phyloP scores from a whole-genome alignment of 2,888 invertebrate genomes.

The Xylota sylvarum region DNA sequence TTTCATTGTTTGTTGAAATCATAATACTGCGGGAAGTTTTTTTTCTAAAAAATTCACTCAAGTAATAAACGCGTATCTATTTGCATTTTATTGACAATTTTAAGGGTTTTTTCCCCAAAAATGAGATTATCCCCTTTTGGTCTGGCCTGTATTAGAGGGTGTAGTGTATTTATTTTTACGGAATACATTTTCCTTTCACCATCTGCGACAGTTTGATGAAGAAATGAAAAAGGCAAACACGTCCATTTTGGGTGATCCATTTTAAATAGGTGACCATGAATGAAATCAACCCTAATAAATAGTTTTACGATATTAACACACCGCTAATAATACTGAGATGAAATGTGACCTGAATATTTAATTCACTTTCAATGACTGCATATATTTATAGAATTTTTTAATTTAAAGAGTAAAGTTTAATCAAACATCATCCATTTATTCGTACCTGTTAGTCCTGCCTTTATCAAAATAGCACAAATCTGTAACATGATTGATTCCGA shows the following conservation, averaged over 20 bases:
- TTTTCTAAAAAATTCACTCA: too few species aligned
- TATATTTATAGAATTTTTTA: background rate
- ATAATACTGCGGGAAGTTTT: too few species aligned
- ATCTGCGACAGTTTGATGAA: background rate
- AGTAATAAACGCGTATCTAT: too few species aligned
- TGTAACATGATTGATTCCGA: background rate
- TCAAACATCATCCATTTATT: background rate
- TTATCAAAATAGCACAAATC: conserved; percentile 66
- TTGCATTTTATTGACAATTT: too few species aligned
- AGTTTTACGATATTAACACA: background rate
- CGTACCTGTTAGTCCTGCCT: background rate
- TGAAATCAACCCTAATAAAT: conserved; percentile 2
- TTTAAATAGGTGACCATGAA: background rate
- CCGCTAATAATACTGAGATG: background rate
- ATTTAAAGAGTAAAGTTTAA: background rate
- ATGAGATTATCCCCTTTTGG: too few species aligned
- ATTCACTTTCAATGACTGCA: background rate
- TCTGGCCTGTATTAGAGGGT: too few species aligned
- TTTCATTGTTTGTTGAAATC: too few species aligned
- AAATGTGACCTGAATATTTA: background rate
- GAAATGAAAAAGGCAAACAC: background rate
- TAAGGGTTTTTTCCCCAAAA: too few species aligned
- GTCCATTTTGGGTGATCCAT: background rate
- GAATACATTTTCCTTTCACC: too few species aligned
- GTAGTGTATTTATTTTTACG: too few species aligned